Conservation (phyloP, 2,113 vertebrate species). For the Muntiacus reevesi region DNA sequence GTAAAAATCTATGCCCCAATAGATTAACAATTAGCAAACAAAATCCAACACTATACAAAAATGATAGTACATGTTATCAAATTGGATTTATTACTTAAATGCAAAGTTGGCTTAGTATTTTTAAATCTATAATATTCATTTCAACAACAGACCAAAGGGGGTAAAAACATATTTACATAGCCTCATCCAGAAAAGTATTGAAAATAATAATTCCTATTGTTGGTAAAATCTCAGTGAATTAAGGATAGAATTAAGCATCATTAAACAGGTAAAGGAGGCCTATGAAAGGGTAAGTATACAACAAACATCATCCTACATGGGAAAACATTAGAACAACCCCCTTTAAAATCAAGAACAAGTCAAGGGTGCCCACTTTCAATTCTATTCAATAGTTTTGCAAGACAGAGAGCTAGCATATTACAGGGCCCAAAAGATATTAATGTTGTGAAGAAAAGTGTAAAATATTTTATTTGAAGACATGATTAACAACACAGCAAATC, state of each 20-base stretch:
- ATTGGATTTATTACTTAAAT: neutral
- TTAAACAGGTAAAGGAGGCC: neutral
- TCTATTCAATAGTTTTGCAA: neutral
- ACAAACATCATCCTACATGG: neutral
- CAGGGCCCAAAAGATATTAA: neutral
- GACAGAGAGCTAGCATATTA: neutral
- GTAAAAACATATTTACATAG: neutral
- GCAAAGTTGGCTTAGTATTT: neutral
- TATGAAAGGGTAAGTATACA: neutral
- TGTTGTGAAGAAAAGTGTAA: neutral
- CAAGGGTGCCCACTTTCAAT: neutral
- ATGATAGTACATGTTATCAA: neutral
- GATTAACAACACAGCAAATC: neutral
- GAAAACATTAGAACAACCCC: neutral
- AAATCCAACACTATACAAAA: neutral
- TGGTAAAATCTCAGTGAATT: slow-evolving; percentile 1
- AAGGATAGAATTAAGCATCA: neutral
- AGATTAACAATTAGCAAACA: neutral
- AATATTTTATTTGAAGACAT: neutral
- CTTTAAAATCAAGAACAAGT: neutral
- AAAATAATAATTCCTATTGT: neutral
- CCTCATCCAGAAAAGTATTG: neutral
- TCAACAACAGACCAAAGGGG: neutral
- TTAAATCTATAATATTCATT: neutral
- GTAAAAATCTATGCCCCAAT: neutral